phyloP scores from a whole-genome alignment of 1,140 invertebrate species.

The Geopemphigus sp. region DNA sequence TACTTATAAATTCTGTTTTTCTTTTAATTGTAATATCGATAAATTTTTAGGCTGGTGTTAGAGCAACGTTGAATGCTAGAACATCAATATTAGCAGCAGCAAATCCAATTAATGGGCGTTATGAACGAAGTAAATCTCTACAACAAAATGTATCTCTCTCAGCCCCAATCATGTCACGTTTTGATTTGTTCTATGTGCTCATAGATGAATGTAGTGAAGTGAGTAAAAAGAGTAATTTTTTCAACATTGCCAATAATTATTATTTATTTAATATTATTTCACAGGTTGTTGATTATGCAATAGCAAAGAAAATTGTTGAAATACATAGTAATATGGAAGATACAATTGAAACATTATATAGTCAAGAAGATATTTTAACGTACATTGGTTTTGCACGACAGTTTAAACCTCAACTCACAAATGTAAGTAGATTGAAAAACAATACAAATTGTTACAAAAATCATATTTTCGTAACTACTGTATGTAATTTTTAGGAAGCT shows the following conservation, averaged over 20 bases:
- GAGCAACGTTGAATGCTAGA: constrained; percentile 94
- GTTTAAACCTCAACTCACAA: constrained; percentile 88
- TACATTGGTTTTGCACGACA: constrained; percentile 96
- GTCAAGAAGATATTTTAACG: constrained; percentile 80
- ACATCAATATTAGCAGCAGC: constrained; percentile 98
- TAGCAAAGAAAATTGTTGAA: constrained; percentile 93
- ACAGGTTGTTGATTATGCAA: constrained; percentile 57
- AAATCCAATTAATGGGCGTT: constrained; percentile 95
- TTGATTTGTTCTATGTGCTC: constrained; percentile 98
- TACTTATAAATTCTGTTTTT: not conserved
- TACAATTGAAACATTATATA: constrained; percentile 76
- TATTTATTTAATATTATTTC: constrained; percentile 33
- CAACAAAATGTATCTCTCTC: constrained; percentile 92
- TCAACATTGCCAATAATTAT: constrained; percentile 24
- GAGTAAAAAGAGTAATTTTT: constrained; percentile 49
- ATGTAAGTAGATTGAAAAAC: constrained; percentile 55
- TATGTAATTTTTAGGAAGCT: constrained; percentile 64
- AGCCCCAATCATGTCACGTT: constrained; percentile 98
- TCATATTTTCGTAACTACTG: not conserved
- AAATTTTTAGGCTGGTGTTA: constrained; percentile 78
- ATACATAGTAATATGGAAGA: constrained; percentile 79
- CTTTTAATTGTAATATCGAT: not conserved
- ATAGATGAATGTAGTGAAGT: constrained; percentile 94
- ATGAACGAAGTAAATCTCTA: constrained; percentile 90
- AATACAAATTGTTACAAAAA: not conserved